Base-by-base conservation (phyloP, 2,797 vertebrate genomes). In the Amazonetta brasiliensis region DNA sequence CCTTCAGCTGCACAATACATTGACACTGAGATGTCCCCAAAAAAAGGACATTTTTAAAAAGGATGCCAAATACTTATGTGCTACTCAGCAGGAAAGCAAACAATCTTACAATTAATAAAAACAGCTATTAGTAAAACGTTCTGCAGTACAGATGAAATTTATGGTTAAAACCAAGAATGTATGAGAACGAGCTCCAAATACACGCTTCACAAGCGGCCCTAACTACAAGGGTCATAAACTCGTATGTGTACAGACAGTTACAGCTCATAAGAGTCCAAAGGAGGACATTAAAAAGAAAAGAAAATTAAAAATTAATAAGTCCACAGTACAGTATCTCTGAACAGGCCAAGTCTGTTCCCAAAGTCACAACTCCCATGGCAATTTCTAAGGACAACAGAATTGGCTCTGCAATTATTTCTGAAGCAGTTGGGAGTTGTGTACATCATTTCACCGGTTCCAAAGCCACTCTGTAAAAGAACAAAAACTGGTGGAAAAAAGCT, bases 1-100 rank as follows among this genome's bases (percentile, higher is more conserved):
- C 82, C 90, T 96, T 78, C 79, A 15, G 68, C 54, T 39, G 58
- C 59, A 95, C 97, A 97, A 96, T 66, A 75, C 84, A 94, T 73
- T 0, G 0, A 88, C 58, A 63, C 13, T 77, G 63, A 94, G 41
- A 91, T 73, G 56, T 80, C 92, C 76, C 74, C 73, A 67, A 31
- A 94, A 43, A 43, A 89, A 88, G 25, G 25, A 58, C 68, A 55
- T 60, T 95, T 94, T 66, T 83, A 90, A 90, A 97, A 94, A 43
- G 58, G 80, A 90, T 76, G 89, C 54, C 56, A 56, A 89, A 91
- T 79, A 56, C 31, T 54, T 59, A 39, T 20, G 11, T 56, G 44
- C 35, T 75, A 69, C 22, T 2, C 2, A 44, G 66, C 44, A 82
- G 22, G 64, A 90, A 86, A 77, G 6, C 28, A 75, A 93, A 60